Conservation (phyloP, 2,113 vertebrate species). For the Empidonax alnorum region DNA sequence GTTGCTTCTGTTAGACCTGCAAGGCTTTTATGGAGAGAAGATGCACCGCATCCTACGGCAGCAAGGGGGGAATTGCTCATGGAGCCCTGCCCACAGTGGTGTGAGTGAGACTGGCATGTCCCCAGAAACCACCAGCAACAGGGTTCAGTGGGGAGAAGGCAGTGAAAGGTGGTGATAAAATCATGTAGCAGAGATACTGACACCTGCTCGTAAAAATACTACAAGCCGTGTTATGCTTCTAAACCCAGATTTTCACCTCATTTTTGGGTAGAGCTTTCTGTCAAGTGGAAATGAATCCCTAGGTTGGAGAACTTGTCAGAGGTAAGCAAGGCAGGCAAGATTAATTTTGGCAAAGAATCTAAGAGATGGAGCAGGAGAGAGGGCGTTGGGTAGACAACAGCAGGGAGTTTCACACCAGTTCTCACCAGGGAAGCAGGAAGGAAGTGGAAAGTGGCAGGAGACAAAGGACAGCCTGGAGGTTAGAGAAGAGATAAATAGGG, state of each 20-base stretch:
- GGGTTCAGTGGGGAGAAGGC: background rate
- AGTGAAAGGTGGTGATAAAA: background rate
- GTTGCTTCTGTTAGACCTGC: background rate
- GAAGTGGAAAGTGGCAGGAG: slow-evolving; percentile 51
- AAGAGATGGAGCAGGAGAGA: background rate
- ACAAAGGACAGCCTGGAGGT: slow-evolving; percentile 26
- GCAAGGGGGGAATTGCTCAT: background rate
- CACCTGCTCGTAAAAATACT: background rate
- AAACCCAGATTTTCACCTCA: background rate
- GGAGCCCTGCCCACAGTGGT: fast-evolving
- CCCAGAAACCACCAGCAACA: background rate
- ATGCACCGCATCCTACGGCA: background rate
- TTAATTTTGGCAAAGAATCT: background rate
- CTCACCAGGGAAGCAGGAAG: slow-evolving; percentile 32
- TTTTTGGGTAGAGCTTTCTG: background rate
- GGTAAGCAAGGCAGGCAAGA: background rate
- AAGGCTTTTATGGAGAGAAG: background rate
- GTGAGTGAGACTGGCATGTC: background rate
- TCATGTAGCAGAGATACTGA: background rate
- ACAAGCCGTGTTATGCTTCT: background rate
- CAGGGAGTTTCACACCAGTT: background rate
- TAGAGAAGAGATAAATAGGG: slow-evolving; percentile 26
- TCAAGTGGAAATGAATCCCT: background rate
- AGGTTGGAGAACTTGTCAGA: background rate
- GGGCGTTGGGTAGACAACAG: background rate